Base-by-base conservation (phyloP, 2,888 invertebrate species). In the Orthosia gracilis region DNA sequence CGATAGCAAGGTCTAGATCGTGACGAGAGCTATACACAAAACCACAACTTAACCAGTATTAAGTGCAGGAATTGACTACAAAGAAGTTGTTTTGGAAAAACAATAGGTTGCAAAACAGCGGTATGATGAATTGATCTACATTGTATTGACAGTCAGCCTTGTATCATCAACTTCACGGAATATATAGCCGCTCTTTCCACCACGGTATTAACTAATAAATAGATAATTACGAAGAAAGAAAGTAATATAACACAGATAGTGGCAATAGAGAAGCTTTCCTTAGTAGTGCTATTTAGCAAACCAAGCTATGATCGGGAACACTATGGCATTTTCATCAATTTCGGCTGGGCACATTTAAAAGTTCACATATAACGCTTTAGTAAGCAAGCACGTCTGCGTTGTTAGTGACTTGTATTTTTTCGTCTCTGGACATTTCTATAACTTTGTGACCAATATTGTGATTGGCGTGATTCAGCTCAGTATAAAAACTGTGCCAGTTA, bases 401-500 rank as follows among this genome's bases (percentile, higher is more conserved):
- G 54, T 15, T 18, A 11, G 18, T 50, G 47, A 45, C 17, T 61
- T 11, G 21, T 69, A 18, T 5, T 71, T 50, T 47, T 50, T 55
- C 12, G 21, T 31, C 1, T 23, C 12, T 50, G 17, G 12, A 13
- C 18, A 65, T 23, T 76, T 59, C 50, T 54, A 55, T 59, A 57
- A 13, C 15, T 59, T 12, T 12, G 52, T 54, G 26, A 40, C 52
- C 57, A 63, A 69, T 21, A 61, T 69, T 75, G 49, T 65, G 70
- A 58, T 45, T 17, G 45, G 15, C 50, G 47, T 70, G 49, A 62
- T 57, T 61, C 49, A 54, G 65, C 21, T 45, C 59, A 0, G 0
- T 23, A 63, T 26, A 82, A 82, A 63, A 79, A 78, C 50, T 79
- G 79, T 82, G 66, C 83, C 23, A 78, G 63, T 79, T 79, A 66